Percentiles rank a stretch among this genome's conserved stretches.
phyloP scores from a whole-genome alignment of 1,140 invertebrate genomes.

The Aleiodes sp. region DNA sequence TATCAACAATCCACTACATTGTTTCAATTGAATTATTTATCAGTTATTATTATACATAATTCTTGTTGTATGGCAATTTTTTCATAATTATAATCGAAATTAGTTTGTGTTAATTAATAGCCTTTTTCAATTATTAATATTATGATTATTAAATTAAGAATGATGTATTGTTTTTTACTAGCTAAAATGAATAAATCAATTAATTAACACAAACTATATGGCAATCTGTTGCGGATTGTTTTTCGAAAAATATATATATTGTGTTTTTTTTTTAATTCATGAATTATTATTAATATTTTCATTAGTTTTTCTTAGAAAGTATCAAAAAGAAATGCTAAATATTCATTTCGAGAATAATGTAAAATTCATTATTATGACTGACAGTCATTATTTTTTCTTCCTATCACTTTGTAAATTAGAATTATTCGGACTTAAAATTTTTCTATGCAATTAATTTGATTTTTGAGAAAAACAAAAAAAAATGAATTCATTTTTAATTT shows the following conservation, averaged over 20 bases:
- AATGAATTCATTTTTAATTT: not conserved
- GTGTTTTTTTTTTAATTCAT: not conserved
- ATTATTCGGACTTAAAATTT: no score
- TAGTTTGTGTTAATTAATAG: slow-evolving; percentile 11
- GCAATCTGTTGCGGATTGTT: not conserved
- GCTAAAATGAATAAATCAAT: not conserved
- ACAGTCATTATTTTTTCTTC: no score
- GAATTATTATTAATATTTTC: not conserved
- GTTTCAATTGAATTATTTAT: not conserved
- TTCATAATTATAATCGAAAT: not conserved
- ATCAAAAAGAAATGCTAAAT: not conserved
- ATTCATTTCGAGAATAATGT: not conserved
- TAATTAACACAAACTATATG: slow-evolving; percentile 11
- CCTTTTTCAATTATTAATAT: not conserved
- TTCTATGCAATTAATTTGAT: not conserved
- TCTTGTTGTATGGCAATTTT: no score
- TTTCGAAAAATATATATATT: not conserved
- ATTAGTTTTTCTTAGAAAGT: not conserved
- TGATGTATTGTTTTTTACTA: not conserved
- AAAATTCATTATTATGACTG: no score
- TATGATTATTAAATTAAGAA: not conserved
- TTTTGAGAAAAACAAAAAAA: not conserved
- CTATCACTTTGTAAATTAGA: no score
- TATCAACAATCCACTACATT: not conserved
- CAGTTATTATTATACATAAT: not conserved